Evolutionary conservation across 2,797 vertebrate species (phyloP).

Genomic region (Myioborus miniatus): DNA sequence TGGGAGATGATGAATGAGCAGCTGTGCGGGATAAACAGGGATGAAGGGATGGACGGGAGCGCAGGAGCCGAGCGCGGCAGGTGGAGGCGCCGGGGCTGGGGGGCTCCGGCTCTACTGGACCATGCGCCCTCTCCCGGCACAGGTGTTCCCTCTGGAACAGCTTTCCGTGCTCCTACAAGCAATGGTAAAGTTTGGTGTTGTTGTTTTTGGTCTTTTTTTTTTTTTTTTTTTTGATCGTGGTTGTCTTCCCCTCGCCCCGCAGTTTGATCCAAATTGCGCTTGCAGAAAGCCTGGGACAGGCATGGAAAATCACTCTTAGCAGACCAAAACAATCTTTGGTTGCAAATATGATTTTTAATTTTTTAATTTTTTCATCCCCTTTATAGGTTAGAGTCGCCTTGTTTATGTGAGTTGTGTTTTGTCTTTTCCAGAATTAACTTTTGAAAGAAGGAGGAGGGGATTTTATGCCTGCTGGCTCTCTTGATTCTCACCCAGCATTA

Average conservation of each 20-base stretch:
- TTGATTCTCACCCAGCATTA: not conserved
- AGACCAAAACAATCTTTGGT: not conserved
- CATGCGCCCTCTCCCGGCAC: not conserved
- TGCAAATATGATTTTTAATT: not conserved
- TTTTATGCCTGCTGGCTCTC: not conserved
- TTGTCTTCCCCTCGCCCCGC: accelerated
- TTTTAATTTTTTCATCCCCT: not conserved
- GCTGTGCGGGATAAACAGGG: constrained; percentile 23
- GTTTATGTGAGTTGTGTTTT: not conserved
- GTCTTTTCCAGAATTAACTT: not conserved
- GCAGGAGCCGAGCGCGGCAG: not conserved
- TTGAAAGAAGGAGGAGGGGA: not conserved
- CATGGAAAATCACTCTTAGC: not conserved
- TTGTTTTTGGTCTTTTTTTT: not conserved
- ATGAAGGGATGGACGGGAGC: not conserved
- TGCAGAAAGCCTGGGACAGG: not conserved
- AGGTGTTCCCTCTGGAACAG: not conserved
- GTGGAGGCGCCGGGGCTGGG: not conserved
- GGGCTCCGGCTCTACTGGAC: not conserved
- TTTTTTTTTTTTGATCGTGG: no score
- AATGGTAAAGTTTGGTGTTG: accelerated
- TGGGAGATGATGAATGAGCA: not conserved
- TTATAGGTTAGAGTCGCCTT: not conserved
- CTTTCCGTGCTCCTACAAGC: not conserved
- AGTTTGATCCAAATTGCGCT: not conserved